These are phyloP conservation scores for Plebejus anna DNA, from an alignment of 2,888 invertebrate genomes.

Conservation along the genomic window DNA sequence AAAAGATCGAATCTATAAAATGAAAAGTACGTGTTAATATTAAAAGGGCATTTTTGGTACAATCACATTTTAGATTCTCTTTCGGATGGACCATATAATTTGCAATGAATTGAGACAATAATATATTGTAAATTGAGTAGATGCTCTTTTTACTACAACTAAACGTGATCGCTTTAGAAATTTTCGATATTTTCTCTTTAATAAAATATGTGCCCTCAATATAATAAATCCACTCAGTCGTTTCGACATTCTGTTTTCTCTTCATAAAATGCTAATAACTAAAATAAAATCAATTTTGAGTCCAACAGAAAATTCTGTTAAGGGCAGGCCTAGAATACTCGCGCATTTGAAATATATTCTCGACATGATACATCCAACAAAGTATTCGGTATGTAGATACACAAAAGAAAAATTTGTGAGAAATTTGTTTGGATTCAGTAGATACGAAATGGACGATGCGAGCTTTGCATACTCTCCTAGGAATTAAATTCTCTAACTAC, in stretches of 20 bases:
- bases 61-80: not conserved
- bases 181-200: too few relatives aligned
- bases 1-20: not conserved
- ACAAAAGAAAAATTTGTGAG: slow-evolving; percentile 22
- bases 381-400: slow-evolving; percentile 17
- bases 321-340: not conserved
- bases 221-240: too few relatives aligned
- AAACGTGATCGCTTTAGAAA: too few relatives aligned
- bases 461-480: not conserved
- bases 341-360: slow-evolving; percentile 9
- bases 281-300: too few relatives aligned
- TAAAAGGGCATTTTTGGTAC: not conserved
- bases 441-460: not conserved
- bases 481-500: slow-evolving; percentile 12
- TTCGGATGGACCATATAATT: not conserved
- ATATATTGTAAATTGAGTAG: too few relatives aligned
- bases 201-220: too few relatives aligned
- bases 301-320: not conserved
- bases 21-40: not conserved
- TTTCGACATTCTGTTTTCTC: too few relatives aligned
- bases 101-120: too few relatives aligned
- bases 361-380: not conserved
- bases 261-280: too few relatives aligned
- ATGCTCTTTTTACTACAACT: too few relatives aligned
- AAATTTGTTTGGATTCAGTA: slow-evolving; percentile 8